Percentiles rank a stretch among this genome's conserved stretches.
Conservation (phyloP, 2,888 invertebrate genomes). For the Macrophya annulata region DNA sequence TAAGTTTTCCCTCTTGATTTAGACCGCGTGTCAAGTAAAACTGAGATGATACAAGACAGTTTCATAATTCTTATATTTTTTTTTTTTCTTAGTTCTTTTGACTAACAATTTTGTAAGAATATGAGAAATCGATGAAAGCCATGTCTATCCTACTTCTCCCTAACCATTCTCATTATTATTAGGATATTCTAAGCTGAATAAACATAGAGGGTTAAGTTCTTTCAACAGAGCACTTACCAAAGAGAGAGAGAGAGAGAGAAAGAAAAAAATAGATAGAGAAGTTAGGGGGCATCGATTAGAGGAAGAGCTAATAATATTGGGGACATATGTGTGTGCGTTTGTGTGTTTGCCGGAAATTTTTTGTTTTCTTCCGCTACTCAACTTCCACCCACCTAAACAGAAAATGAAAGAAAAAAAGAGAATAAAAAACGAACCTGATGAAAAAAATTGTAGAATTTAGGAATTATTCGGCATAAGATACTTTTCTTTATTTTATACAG, state of each 20-base stretch:
- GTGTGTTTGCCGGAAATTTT: background rate
- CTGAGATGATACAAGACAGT: background rate
- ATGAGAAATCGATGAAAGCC: background rate
- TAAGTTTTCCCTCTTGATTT: background rate
- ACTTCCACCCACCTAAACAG: background rate
- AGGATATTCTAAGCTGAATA: background rate
- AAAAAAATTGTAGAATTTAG: background rate
- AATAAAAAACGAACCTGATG: background rate
- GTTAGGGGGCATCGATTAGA: slow-evolving; percentile 17
- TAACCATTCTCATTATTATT: background rate
- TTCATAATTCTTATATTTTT: background rate
- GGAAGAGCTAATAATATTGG: background rate
- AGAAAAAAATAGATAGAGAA: background rate
- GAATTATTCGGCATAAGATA: too few species aligned
- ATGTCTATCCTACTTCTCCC: background rate
- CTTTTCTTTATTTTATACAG: background rate
- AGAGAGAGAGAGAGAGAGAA: background rate
- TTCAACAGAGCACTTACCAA: background rate
- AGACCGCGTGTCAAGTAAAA: background rate
- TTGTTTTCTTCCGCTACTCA: background rate
- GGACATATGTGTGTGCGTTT: background rate
- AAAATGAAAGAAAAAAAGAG: background rate
- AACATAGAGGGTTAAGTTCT: background rate
- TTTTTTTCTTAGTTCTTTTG: background rate
- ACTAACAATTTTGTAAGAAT: background rate